Evolutionary conservation across 2,888 invertebrate genomes (phyloP), one percentile per base, ranked within the genome.

Genomic region (Holacanthella duospinosa): DNA sequence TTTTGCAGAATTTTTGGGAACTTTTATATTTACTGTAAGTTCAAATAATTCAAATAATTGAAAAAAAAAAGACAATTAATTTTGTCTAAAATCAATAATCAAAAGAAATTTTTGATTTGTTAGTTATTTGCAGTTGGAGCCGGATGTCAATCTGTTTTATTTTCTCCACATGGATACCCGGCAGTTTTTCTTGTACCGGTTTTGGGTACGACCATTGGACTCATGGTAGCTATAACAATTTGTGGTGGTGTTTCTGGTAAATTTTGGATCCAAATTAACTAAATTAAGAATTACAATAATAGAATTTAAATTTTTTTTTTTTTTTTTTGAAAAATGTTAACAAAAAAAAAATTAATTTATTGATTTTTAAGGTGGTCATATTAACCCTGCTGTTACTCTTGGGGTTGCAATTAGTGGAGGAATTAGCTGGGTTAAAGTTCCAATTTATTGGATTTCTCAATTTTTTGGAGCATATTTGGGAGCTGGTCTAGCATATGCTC

Each of bases 121-220:
- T 56, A 69, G 69, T 66, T 69, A 44, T 64, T 66, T 59, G 65
- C 61, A 28, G 65, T 68, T 54, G 69, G 69, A 44, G 62, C 66
- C 1, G 57, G 61, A 6, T 27, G 60, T 16, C 61, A 61, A 29
- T 25, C 26, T 29, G 29, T 28, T 24, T 4, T 16, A 12, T 27
- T 54, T 36, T 21, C 12, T 4, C 48, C 21, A 21, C 21, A 21
- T 9, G 19, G 48, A 16, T 48, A 21, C 6, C 12, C 9, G 27
- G 43, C 6, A 6, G 25, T 9, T 21, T 27, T 60, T 65, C 3
- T 65, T 68, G 1, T n/a, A n/a, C n/a, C n/a, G n/a, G n/a, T n/a
- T n/a, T 55, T 67, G 9, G 69, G 69, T 21, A 62, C 60, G 25
- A 56, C 63, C 25, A 62, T 69, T n/a, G 69, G 69, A 2, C 62